These are phyloP conservation scores for Leptocoma aspasia DNA, from an alignment of 2,113 vertebrate genomes.

Conservation along the genomic window DNA sequence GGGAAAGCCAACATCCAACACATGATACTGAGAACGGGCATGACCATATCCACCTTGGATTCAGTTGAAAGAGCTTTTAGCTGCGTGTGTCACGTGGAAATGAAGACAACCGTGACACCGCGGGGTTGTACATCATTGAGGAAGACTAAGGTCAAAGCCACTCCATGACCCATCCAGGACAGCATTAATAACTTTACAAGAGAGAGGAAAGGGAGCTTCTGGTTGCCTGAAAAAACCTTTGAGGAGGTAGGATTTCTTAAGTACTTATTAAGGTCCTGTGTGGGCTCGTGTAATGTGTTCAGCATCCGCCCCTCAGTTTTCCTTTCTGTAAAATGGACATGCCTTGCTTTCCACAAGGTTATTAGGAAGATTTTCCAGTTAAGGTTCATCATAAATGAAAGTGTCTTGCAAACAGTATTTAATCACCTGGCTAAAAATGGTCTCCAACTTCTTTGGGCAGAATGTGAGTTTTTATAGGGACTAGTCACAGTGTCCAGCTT, in stretches of 20 bases:
- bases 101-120: background rate
- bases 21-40: background rate
- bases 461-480: background rate
- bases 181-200: background rate
- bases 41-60: background rate
- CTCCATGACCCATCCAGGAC: background rate
- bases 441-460: background rate
- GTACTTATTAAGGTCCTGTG: background rate
- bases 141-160: background rate
- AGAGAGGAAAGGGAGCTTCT: background rate
- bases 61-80: conserved; percentile 3
- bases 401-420: background rate
- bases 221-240: background rate
- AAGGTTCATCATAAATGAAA: background rate
- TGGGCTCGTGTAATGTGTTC: background rate
- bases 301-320: background rate
- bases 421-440: background rate
- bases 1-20: background rate
- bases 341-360: background rate
- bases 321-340: background rate
- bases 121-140: accelerated
- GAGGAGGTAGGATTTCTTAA: background rate
- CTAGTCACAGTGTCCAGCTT: background rate
- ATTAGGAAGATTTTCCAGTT: background rate
- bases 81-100: background rate